Conservation (phyloP, 2,888 invertebrate species). For the Entomobrya proxima region DNA sequence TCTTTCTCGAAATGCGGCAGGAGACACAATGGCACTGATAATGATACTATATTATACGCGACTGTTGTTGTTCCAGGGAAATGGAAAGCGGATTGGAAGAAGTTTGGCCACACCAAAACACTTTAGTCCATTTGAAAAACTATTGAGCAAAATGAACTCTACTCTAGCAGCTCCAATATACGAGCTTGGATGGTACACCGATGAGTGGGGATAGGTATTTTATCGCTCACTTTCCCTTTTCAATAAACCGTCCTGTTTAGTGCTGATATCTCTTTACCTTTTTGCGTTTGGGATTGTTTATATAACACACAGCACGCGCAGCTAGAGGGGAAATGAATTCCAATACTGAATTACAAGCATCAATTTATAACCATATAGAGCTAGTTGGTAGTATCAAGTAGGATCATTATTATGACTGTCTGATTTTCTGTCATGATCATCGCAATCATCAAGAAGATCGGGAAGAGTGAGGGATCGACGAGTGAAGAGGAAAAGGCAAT, state of each 20-base stretch:
- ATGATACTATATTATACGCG: conserved; percentile 11
- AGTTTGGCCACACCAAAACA: conserved; percentile 45
- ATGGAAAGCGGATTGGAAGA: conserved; percentile 56
- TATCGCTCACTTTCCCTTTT: not conserved
- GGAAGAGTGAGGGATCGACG: not conserved
- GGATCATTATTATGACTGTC: conserved; percentile 52
- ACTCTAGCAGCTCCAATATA: not conserved
- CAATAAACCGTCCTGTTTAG: not conserved
- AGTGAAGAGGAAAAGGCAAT: conserved; percentile 45
- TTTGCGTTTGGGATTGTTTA: not conserved
- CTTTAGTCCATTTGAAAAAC: conserved; percentile 35
- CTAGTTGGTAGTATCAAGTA: not conserved
- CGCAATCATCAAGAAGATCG: not conserved
- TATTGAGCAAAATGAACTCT: not conserved
- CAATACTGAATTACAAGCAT: not conserved
- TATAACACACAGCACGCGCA: not conserved
- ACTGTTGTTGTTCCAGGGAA: conserved; percentile 12
- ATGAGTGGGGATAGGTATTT: not conserved
- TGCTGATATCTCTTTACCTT: not conserved
- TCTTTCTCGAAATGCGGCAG: not conserved
- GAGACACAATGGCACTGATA: conserved; percentile 43
- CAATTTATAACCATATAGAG: not conserved
- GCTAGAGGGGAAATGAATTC: no score
- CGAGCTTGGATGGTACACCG: not conserved
- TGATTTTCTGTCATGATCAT: conserved; percentile 44